phyloP scores from a whole-genome alignment of 2,888 invertebrate species.

The Dasysyrphus albostriatus region DNA sequence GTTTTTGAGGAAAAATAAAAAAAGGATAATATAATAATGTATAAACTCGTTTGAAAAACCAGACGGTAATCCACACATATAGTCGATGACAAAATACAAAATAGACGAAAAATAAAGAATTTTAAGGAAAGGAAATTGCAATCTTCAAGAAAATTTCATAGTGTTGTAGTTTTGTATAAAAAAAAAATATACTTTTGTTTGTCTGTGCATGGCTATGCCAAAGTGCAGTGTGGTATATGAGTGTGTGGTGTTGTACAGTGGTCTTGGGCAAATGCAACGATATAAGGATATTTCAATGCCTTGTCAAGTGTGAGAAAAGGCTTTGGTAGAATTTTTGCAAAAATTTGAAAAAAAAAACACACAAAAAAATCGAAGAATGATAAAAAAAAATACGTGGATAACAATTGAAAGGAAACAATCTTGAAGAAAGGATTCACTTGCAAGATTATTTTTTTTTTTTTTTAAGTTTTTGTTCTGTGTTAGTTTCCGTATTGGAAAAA shows the following conservation, averaged over 20 bases:
- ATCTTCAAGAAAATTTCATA: conserved; percentile 68
- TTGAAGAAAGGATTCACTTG: conserved; percentile 70
- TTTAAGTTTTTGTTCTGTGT: background rate
- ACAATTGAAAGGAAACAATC: conserved; percentile 73
- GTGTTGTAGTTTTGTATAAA: conserved; percentile 27
- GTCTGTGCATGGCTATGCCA: conserved; percentile 27
- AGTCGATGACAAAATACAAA: conserved; percentile 29
- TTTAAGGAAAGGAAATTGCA: conserved; percentile 61
- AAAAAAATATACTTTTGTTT: conserved; percentile 49
- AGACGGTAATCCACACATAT: conserved; percentile 24
- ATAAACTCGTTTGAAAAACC: conserved; percentile 21
- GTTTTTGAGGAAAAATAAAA: conserved; percentile 19
- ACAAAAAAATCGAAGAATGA: conserved; percentile 4
- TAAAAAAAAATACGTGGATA: conserved; percentile 31
- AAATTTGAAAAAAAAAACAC: conserved; percentile 19
- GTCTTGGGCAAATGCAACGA: conserved; percentile 15
- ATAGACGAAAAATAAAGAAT: conserved; percentile 1
- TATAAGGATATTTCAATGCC: conserved; percentile 65
- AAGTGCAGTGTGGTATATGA: conserved; percentile 12
- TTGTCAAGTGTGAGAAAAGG: conserved; percentile 68
- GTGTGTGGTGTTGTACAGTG: background rate
- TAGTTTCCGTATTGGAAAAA: conserved; percentile 23
- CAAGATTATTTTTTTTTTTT: conserved; percentile 37
- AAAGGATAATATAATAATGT: background rate
- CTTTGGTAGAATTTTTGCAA: conserved; percentile 49